Evolutionary conservation across 2,888 invertebrate genomes (phyloP).

Genomic region (Merodon equestris): DNA sequence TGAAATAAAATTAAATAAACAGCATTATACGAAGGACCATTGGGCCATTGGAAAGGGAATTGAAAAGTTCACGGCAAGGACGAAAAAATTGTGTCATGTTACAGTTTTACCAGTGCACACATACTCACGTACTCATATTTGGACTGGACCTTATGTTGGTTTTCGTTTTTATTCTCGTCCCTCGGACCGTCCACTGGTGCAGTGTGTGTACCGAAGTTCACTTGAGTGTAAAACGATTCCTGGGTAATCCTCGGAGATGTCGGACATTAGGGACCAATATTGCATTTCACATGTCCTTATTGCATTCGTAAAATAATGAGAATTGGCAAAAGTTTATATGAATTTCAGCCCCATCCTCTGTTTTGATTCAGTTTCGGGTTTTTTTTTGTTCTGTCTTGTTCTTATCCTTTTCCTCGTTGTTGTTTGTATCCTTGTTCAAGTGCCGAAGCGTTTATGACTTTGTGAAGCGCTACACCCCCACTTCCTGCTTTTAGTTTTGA

Average conservation of each 20-base stretch:
- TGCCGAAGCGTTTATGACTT: slow-evolving; percentile 52
- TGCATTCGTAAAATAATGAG: slow-evolving; percentile 65
- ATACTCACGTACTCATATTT: slow-evolving; percentile 12
- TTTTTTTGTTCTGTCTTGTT: not conserved
- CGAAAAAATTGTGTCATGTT: slow-evolving; percentile 37
- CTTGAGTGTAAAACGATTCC: slow-evolving; percentile 66
- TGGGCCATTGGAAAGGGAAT: too few relatives aligned
- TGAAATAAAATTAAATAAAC: slow-evolving; percentile 65
- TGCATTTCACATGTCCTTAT: slow-evolving; percentile 57
- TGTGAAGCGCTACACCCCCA: slow-evolving; percentile 9
- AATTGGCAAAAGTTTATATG: slow-evolving; percentile 67
- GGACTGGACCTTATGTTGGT: slow-evolving; percentile 2
- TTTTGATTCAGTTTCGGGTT: not conserved
- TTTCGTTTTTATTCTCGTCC: too few relatives aligned
- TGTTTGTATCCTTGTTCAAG: slow-evolving; percentile 11
- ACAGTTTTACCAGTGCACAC: slow-evolving; percentile 33
- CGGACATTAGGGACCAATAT: slow-evolving; percentile 60
- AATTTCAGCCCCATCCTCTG: slow-evolving; percentile 31
- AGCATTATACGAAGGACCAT: slow-evolving; percentile 37
- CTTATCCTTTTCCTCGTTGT: not conserved
- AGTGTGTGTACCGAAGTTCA: slow-evolving; percentile 40
- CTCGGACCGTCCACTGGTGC: not conserved
- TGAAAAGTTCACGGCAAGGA: slow-evolving; percentile 1
- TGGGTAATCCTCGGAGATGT: slow-evolving; percentile 46
- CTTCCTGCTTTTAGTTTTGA: too few relatives aligned